Percentiles rank a stretch among this genome's conserved stretches.
Conservation (phyloP, 2,888 invertebrate genomes). For the Anaspis maculata region DNA sequence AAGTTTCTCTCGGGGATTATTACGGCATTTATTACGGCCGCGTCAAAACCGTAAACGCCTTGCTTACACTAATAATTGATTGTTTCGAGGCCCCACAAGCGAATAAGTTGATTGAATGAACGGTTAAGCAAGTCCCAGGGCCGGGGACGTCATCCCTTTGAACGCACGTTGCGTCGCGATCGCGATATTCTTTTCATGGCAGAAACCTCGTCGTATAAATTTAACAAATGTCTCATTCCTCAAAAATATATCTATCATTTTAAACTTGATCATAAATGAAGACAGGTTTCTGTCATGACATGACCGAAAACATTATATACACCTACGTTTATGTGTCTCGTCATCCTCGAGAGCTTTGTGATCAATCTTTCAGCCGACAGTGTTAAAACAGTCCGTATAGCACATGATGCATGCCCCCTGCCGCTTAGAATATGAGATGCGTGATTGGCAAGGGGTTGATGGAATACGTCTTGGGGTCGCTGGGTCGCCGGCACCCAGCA, state of each 20-base stretch:
- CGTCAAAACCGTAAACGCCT: conserved; percentile 3
- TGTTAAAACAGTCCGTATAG: conserved; percentile 17
- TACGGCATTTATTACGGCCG: conserved; percentile 7
- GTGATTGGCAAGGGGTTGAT: conserved; percentile 22
- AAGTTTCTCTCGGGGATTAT: conserved; percentile 7
- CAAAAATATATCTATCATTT: too few species aligned
- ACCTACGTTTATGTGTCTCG: conserved; percentile 8
- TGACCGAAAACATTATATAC: background rate
- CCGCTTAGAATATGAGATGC: conserved; percentile 21
- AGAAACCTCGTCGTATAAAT: too few species aligned
- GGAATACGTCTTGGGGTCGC: conserved; percentile 7
- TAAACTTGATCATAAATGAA: too few species aligned
- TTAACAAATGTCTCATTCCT: too few species aligned
- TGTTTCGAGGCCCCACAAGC: background rate
- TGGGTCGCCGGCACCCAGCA: too few species aligned
- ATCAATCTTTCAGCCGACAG: conserved; percentile 19
- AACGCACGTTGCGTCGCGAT: too few species aligned
- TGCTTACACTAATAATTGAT: background rate
- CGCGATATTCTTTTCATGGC: too few species aligned
- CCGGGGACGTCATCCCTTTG: too few species aligned
- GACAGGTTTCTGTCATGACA: too few species aligned
- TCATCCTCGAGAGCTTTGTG: too few species aligned
- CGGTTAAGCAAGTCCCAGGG: too few species aligned
- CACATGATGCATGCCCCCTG: conserved; percentile 18
- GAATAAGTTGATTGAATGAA: too few species aligned